phyloP scores from a whole-genome alignment of 2,113 vertebrate species.

The Pelecanus crispus region DNA sequence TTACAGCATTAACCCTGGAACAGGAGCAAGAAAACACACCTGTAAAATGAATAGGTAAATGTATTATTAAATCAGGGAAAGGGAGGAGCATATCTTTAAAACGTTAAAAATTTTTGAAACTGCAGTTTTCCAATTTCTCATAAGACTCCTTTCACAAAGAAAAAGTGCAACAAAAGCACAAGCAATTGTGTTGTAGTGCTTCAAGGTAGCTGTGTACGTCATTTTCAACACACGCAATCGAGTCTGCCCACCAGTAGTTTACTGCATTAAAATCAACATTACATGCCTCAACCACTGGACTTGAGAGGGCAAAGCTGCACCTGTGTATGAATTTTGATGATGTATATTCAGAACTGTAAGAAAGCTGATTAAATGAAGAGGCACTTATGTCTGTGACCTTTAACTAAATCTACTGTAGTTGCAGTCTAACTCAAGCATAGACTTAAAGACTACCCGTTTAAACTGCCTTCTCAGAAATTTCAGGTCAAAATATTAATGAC shows the following conservation, averaged over 20 bases:
- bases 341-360: conserved; percentile 34
- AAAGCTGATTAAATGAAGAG: neutral
- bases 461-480: neutral
- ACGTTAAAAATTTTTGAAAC: conserved; percentile 11
- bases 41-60: neutral
- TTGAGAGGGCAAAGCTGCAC: neutral
- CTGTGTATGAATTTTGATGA: conserved; percentile 56
- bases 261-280: conserved; percentile 74
- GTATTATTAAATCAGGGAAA: conserved; percentile 7
- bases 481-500: neutral
- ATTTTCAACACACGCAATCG: conserved; percentile 69
- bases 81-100: conserved; percentile 26
- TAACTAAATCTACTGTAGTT: neutral
- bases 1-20: neutral
- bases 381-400: conserved; percentile 61
- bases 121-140: conserved; percentile 44
- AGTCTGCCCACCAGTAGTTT: conserved; percentile 73
- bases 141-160: conserved; percentile 59
- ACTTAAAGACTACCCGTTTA: neutral
- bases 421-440: neutral
- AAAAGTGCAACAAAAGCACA: conserved; percentile 62
- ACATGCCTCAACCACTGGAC: neutral
- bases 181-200: conserved; percentile 57
- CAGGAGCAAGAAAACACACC: neutral
- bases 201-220: conserved; percentile 73